Base-by-base conservation (phyloP, 1,140 invertebrate species). In the Caenorhabditis inopinata region DNA sequence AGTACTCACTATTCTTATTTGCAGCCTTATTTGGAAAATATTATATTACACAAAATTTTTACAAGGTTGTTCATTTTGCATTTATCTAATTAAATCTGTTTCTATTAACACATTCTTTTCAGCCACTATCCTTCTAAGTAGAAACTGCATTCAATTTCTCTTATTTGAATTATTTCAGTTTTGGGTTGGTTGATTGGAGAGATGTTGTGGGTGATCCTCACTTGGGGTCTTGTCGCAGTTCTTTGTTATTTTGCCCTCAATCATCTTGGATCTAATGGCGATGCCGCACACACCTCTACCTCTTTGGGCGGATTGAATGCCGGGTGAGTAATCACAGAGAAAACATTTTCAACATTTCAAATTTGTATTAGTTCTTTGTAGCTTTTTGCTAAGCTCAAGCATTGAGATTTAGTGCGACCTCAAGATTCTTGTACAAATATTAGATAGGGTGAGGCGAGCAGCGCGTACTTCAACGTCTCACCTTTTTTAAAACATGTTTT, bases 181-280 rank as follows among this genome's bases (percentile, higher is more conserved):
- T 75, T 75, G 47, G 42, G 42, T 47, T 75, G 45, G 42, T 45
- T 75, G 47, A 29, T 75, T 75, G 74, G 74, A 47, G 73, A 76
- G 35, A 81, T 83, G 46, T 27, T 74, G 78, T 83, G 83, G 81
- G 79, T 83, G 32, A 83, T 83, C 53, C 68, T 83, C 6, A 75
- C 82, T 2, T 83, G 83, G 83, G 73, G 74, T 21, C 45, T 83
- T 18, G 82, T 83, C 29, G 83, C 76, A 35, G 81, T 45, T 35
- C 42, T 83, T 47, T 83, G 83, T 68, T 83, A 83, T 29, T 83
- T 83, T 76, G 83, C 82, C 29, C 76, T 83, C 4, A 82, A 80
- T 38, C 47, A 79, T 46, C 81, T 83, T 62, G 81, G 83, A 23
- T 23, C 29, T 16, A 21, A 77, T 48, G 23, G 32, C 14, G 58